Evolutionary conservation across 1,140 invertebrate genomes (phyloP), one percentile per base, ranked within the genome.

Genomic region (Neoseiulus cucumeris): DNA sequence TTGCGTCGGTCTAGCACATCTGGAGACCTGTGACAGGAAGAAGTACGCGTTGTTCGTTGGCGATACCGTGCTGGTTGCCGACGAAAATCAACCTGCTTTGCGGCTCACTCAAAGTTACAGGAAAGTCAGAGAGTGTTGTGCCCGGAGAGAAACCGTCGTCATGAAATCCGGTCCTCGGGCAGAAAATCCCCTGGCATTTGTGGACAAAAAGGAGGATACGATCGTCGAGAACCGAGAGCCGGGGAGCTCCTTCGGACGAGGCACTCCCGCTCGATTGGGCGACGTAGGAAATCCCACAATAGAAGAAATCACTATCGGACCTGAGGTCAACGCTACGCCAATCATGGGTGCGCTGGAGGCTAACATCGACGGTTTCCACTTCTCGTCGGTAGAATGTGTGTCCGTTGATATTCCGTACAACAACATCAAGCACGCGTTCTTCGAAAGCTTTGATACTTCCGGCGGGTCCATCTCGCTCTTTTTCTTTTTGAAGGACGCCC

Each of bases 381-480:
- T 98, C 73, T 97, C 92, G 1, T 97, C 93, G 1, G 89, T 98
- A 1, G 82, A 94, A 70, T 94, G 95, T 9, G 95, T 98, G 72
- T 98, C 98, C 82, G 93, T 99, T 0, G 96, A 99, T 73, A 96
- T 99, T 71, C 78, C 99, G 20, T 99, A 98, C 74, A 98, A 98
- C 78, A 99, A 99, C 76, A 98, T 99, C 68, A 96, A 97, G 74
- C 94, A 98, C 76, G 94, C 96, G 5, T 96, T 98, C 78, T 99
- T 97, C 77, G 95, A 98, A 79, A 95, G 96, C 0, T 98, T 95
- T 76, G 95, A 98, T 77, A 88, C n/a, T n/a, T n/a, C 91, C 66
- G 96, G 99, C 80, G 98, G 98, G 93, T 97, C 99, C 64, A 98
- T 99, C 74, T 77, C 98, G 7, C 79, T 99, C 51, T 95, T 99